A percentile compares a stretch with the other conserved stretches of the same genome.
These are phyloP conservation scores for Volucella bombylans DNA, from an alignment of 2,888 invertebrate species.

Conservation along the genomic window DNA sequence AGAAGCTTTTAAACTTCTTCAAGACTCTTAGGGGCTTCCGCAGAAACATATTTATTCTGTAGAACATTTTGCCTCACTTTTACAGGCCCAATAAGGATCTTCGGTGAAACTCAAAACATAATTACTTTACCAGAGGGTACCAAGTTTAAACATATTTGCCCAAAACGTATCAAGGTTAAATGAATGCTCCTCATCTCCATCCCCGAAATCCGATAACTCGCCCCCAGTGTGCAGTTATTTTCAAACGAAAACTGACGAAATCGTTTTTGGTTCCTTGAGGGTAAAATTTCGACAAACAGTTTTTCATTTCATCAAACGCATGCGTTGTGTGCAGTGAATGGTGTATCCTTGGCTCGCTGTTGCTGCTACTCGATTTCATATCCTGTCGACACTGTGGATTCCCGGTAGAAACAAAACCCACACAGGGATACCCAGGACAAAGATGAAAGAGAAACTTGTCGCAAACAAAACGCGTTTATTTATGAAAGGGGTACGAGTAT, in stretches of 20 bases:
- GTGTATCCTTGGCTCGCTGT: background rate
- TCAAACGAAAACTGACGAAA: conserved; percentile 15
- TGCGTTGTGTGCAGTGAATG: conserved; percentile 8
- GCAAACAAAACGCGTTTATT: conserved; percentile 59
- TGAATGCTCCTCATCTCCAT: conserved; percentile 32
- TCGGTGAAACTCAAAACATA: no score
- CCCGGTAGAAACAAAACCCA: background rate
- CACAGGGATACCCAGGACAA: background rate
- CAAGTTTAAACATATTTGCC: no score
- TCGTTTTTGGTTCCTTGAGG: background rate
- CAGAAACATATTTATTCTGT: no score
- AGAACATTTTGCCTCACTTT: no score
- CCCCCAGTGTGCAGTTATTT: conserved; percentile 15
- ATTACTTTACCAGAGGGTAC: no score
- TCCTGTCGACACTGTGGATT: conserved; percentile 27
- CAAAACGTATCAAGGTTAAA: conserved; percentile 56
- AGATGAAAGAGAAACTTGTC: conserved; percentile 64
- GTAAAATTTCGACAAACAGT: conserved; percentile 1
- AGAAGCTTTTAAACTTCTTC: no score
- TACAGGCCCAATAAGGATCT: no score
- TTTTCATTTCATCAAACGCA: conserved; percentile 15
- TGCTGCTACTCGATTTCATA: conserved; percentile 24
- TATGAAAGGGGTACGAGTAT: conserved; percentile 32
- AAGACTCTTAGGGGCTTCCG: no score
- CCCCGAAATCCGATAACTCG: conserved; percentile 9